Conservation (phyloP, 2,113 vertebrate species). For the Perognathus longimembris region DNA sequence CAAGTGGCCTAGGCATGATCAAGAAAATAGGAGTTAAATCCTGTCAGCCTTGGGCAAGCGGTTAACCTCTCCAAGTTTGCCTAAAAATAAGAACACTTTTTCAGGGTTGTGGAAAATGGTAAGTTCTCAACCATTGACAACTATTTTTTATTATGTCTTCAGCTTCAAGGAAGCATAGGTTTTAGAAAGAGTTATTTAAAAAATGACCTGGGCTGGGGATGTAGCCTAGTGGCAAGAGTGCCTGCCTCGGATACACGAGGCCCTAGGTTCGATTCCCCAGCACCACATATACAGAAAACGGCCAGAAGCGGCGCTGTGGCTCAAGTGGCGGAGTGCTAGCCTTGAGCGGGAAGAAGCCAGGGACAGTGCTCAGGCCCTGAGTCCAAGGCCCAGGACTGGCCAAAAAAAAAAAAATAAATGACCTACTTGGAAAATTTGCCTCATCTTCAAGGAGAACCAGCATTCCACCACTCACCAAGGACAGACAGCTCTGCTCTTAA, state of each 20-base stretch:
- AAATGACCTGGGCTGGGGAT: no score
- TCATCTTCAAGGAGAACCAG: not conserved
- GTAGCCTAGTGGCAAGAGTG: no score
- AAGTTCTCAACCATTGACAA: not conserved
- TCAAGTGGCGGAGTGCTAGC: no score
- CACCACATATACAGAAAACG: no score
- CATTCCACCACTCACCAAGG: not conserved
- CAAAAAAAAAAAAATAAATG: no score
- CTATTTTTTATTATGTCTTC: not conserved
- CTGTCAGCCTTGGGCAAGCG: not conserved
- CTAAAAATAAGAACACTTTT: not conserved
- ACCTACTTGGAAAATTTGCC: not conserved
- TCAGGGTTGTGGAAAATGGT: not conserved
- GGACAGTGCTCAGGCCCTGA: no score
- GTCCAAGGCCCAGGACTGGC: no score
- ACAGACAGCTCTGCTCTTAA: not conserved
- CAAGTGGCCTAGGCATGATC: not conserved
- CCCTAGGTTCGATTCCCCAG: no score
- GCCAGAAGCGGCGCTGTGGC: no score
- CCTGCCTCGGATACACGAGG: no score
- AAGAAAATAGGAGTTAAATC: not conserved
- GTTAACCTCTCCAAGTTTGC: not conserved
- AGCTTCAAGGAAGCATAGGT: not conserved
- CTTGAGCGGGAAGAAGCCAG: no score
- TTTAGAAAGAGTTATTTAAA: conserved; percentile 35